phyloP scores from a whole-genome alignment of 1,140 invertebrate genomes.

The Aphaenogaster floridana region DNA sequence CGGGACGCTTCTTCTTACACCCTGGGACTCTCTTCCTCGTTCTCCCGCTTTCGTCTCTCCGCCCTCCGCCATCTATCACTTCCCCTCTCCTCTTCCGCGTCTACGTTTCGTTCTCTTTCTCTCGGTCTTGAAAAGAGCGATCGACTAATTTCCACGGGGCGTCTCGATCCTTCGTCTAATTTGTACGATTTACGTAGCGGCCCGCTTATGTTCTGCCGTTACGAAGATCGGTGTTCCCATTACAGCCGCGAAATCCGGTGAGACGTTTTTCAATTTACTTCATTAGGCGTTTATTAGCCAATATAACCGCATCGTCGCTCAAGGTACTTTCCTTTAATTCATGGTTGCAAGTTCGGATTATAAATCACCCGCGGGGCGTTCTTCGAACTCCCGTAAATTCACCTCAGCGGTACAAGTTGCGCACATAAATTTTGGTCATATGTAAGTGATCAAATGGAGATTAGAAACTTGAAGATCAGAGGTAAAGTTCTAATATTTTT shows the following conservation, averaged over 20 bases:
- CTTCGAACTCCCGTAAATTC: constrained; percentile 46
- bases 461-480: constrained; percentile 1
- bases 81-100: neutral
- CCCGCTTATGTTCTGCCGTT: constrained; percentile 8
- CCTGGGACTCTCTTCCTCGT: neutral
- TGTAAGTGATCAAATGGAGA: constrained; percentile 7
- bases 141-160: constrained; percentile 69
- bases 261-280: constrained; percentile 47
- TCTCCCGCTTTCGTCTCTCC: constrained; percentile 2
- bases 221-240: constrained; percentile 15
- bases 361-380: constrained; percentile 48
- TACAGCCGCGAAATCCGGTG: neutral
- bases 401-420: neutral
- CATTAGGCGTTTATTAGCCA: constrained; percentile 51
- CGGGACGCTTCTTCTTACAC: constrained; percentile 49
- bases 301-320: constrained; percentile 10
- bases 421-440: constrained; percentile 40
- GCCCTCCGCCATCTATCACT: constrained; percentile 28
- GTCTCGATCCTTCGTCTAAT: constrained; percentile 59
- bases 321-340: constrained; percentile 42
- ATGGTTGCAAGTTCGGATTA: neutral
- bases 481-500: neutral
- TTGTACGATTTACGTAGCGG: constrained; percentile 62
- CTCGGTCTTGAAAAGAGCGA: constrained; percentile 38
- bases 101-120: constrained; percentile 40